Conservation (phyloP, 2,888 invertebrate species). For the Coelinius sp. region DNA sequence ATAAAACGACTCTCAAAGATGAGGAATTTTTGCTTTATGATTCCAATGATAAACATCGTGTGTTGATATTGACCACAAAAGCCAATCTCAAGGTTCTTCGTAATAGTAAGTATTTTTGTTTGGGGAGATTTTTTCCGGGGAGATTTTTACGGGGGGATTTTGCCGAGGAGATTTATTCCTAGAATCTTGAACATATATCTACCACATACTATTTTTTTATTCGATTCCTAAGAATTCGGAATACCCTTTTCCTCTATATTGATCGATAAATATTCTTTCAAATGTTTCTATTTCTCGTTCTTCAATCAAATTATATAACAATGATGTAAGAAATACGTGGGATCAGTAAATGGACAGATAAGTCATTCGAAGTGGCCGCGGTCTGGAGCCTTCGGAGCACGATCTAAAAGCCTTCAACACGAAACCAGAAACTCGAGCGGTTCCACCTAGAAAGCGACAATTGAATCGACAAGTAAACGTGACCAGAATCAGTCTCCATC, state of each 20-base stretch:
- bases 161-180: no score
- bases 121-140: no score
- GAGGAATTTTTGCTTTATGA: no score
- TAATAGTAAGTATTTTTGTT: no score
- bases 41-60: no score
- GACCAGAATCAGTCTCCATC: conserved; percentile 59
- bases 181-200: no score
- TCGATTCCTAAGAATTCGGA: background rate
- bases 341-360: conserved; percentile 7
- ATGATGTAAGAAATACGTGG: conserved; percentile 2
- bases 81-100: no score
- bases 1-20: no score
- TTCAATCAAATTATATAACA: background rate
- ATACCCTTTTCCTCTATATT: background rate
- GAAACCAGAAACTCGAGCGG: conserved; percentile 60
- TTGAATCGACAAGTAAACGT: conserved; percentile 65
- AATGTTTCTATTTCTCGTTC: background rate
- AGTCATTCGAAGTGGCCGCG: conserved; percentile 28
- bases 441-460: conserved; percentile 60
- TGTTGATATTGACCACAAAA: no score
- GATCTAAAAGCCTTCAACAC: conserved; percentile 48
- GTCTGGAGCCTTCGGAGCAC: conserved; percentile 22
- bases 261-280: background rate
- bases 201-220: no score
- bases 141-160: no score